Evolutionary conservation across 2,888 invertebrate species (phyloP).

Genomic region (Oscheius myriophilus): DNA sequence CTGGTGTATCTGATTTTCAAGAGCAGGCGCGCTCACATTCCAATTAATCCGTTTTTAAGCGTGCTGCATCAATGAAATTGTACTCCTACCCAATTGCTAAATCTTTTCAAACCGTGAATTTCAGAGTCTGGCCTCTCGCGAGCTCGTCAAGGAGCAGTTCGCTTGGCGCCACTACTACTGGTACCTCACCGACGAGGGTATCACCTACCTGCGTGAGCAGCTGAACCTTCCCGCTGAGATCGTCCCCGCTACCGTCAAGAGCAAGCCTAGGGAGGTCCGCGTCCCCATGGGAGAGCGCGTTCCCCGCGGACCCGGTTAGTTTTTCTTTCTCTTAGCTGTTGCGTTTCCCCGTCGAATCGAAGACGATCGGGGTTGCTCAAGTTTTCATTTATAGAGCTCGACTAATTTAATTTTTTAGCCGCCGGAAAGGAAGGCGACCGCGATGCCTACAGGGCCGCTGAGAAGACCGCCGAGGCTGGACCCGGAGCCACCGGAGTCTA

Average conservation of each 20-base stretch:
- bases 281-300: constrained; percentile 64
- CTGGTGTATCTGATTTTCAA: too few relatives aligned
- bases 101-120: constrained; percentile 13
- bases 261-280: constrained; percentile 77
- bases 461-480: constrained; percentile 96
- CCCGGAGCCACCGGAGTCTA: constrained; percentile 88
- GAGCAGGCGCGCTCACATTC: too few relatives aligned
- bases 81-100: too few relatives aligned
- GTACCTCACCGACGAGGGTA: constrained; percentile 98
- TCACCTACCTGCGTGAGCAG: constrained; percentile 92
- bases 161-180: constrained; percentile 99
- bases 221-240: constrained; percentile 97
- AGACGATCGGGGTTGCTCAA: too few relatives aligned
- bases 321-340: not conserved
- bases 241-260: constrained; percentile 94
- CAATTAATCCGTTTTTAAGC: too few relatives aligned
- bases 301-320: constrained; percentile 35
- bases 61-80: too few relatives aligned
- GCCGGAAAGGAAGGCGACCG: constrained; percentile 63
- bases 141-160: constrained; percentile 98
- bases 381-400: too few relatives aligned
- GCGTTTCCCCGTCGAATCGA: too few relatives aligned
- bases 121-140: constrained; percentile 84
- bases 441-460: constrained; percentile 72
- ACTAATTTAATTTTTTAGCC: constrained; percentile 34